These are phyloP conservation scores for Temnothorax unifasciatus DNA, from an alignment of 2,888 invertebrate genomes.

Conservation along the genomic window DNA sequence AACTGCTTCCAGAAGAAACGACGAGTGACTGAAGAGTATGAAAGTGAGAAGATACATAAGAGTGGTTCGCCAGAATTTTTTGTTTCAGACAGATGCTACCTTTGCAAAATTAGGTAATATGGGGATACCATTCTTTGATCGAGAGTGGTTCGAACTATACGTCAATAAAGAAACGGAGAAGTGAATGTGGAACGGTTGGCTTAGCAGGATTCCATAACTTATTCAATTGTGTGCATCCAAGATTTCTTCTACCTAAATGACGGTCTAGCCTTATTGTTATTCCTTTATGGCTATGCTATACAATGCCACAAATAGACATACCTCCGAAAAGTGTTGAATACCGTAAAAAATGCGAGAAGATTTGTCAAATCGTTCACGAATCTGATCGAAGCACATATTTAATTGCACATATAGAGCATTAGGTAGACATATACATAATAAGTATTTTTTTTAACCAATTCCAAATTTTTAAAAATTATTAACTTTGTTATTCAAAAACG, in stretches of 20 bases:
- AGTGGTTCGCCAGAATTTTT: constrained; percentile 4
- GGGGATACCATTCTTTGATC: constrained; percentile 57
- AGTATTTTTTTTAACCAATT: not conserved
- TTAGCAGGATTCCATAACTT: constrained; percentile 80
- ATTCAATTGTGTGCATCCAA: constrained; percentile 76
- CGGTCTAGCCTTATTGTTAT: constrained; percentile 83
- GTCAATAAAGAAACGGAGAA: constrained; percentile 72
- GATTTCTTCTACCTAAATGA: constrained; percentile 79
- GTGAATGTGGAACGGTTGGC: constrained; percentile 78
- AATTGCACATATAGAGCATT: not conserved
- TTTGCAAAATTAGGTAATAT: constrained; percentile 61
- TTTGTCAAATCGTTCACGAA: not conserved
- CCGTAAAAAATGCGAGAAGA: not conserved
- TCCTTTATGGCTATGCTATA: constrained; percentile 78
- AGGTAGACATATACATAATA: not conserved
- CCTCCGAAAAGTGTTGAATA: constrained; percentile 22
- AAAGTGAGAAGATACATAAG: constrained; percentile 14
- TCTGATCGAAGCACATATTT: not conserved
- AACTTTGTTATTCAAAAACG: not conserved
- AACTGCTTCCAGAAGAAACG: constrained; percentile 34
- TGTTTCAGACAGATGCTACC: constrained; percentile 18
- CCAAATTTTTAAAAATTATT: not conserved
- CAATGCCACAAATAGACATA: constrained; percentile 80
- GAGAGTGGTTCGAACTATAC: constrained; percentile 16
- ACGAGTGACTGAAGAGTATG: constrained; percentile 49